Base-by-base conservation (phyloP, 2,113 vertebrate genomes). In the Pomatorhinus ruficollis region DNA sequence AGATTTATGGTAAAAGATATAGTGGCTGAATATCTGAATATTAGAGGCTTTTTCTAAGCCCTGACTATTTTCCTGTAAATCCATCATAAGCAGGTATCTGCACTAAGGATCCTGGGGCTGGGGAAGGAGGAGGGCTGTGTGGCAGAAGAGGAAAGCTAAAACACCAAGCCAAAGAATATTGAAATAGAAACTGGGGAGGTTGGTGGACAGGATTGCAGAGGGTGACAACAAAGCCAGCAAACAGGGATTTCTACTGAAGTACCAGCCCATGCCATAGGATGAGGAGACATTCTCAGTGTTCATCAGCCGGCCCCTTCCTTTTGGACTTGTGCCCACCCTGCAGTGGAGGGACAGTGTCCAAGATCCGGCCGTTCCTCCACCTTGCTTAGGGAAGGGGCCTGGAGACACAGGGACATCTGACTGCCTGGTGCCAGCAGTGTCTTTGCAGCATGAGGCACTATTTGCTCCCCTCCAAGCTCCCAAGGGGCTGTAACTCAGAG, bases 271-370 rank as follows among this genome's bases (percentile, higher is more conserved):
- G 47, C 66, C 45, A 3, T 14, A 40, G 28, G 60, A 11, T 10
- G 17, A 65, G 54, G 50, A 70, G 45, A 70, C 17, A 24, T 22
- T 25, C 40, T 61, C 6, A 4, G 5, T 3, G 3, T 16, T 57
- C 40, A 21, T 11, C 78, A 57, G 28, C 50, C 70, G 37, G 28
- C 27, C 33, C 12, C 22, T 44, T 60, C 49, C 40, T 65, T 70
- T 23, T 12, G 49, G 30, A 33, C 33, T 54, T 37, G 57, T 15
- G 40, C 15, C 15, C 20, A 1, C 15, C 6, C 59, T 64, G 53
- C 1, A 1, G 33, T 1, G 4, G 12, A 22, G 50, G 2, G 1
- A 19, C 59, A 65, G 25, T 40, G 44, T 17, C 7, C 0, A 13
- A 30, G 31, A 47, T 28, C 37, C 2, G 8, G 35, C 17, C 1